Evolutionary conservation across 2,113 vertebrate genomes (phyloP).

Genomic region (Notarius quadriscutis): DNA sequence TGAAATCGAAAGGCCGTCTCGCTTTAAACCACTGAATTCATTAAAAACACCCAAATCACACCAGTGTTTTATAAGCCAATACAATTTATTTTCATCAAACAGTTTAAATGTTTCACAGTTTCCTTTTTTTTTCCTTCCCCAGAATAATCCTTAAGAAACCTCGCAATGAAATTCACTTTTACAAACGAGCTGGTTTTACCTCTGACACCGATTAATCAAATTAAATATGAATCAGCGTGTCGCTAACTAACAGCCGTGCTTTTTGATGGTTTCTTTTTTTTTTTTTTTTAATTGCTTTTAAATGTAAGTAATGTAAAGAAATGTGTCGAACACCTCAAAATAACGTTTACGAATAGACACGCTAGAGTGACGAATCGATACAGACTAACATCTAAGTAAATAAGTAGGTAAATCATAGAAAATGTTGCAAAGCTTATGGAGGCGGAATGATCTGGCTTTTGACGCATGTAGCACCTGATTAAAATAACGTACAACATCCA

Average conservation of each 20-base stretch:
- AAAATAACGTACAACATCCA: conserved; percentile 65
- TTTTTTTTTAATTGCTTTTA: conserved; percentile 62
- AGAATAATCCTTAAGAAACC: conserved; percentile 71
- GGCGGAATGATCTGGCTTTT: conserved; percentile 71
- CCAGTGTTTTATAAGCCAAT: conserved; percentile 55
- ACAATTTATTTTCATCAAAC: conserved; percentile 63
- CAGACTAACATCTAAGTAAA: conserved; percentile 72
- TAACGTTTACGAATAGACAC: conserved; percentile 58
- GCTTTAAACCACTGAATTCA: no score
- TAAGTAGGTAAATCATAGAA: conserved; percentile 75
- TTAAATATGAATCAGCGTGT: conserved; percentile 58
- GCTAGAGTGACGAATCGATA: conserved; percentile 67
- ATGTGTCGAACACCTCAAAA: conserved; percentile 61
- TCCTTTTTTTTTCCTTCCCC: conserved; percentile 63
- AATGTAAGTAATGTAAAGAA: conserved; percentile 68
- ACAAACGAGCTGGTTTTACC: conserved; percentile 68
- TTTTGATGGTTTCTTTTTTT: background rate
- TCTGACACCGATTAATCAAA: conserved; percentile 46
- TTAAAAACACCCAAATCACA: conserved; percentile 8
- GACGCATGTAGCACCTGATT: conserved; percentile 59
- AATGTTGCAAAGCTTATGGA: conserved; percentile 69
- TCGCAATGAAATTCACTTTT: conserved; percentile 72
- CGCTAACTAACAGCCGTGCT: background rate
- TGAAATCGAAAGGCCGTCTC: no score
- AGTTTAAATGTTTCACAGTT: conserved; percentile 71